phyloP scores from a whole-genome alignment of 2,797 vertebrate genomes.

The Natrix natrix region DNA sequence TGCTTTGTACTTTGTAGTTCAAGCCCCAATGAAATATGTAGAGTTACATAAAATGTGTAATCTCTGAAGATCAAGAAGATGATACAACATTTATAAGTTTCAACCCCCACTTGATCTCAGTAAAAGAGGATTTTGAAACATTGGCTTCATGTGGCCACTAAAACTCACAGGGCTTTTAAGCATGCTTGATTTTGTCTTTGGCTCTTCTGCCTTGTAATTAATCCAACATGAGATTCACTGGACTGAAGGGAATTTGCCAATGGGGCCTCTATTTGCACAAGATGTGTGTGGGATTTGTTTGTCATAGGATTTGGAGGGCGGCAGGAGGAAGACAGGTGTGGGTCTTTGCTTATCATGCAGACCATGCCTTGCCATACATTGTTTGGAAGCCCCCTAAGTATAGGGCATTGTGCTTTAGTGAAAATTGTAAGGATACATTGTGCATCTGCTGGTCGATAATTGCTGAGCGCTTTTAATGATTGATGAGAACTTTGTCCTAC shows the following conservation, averaged over 20 bases:
- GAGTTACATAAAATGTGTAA: not conserved
- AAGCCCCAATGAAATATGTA: not conserved
- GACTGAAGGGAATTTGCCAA: not conserved
- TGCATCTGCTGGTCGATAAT: constrained; percentile 52
- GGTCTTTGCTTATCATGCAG: constrained; percentile 39
- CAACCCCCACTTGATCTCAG: not conserved
- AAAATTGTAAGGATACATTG: constrained; percentile 46
- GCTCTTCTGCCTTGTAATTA: not conserved
- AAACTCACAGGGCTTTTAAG: not conserved
- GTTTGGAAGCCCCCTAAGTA: constrained; percentile 50
- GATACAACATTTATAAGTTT: not conserved
- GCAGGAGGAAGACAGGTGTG: not conserved
- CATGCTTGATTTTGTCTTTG: not conserved
- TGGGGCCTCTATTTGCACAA: not conserved
- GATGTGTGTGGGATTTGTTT: not conserved
- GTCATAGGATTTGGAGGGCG: not conserved
- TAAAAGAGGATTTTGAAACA: not conserved
- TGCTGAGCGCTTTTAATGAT: constrained; percentile 59
- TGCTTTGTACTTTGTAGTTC: not conserved
- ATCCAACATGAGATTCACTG: not conserved
- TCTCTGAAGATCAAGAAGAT: not conserved
- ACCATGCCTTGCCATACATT: constrained; percentile 18
- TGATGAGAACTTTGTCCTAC: constrained; percentile 58
- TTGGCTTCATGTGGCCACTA: not conserved
- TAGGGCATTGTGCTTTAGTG: constrained; percentile 41